phyloP scores from a whole-genome alignment of 1,140 invertebrate genomes.

The Calycopis cecrops region DNA sequence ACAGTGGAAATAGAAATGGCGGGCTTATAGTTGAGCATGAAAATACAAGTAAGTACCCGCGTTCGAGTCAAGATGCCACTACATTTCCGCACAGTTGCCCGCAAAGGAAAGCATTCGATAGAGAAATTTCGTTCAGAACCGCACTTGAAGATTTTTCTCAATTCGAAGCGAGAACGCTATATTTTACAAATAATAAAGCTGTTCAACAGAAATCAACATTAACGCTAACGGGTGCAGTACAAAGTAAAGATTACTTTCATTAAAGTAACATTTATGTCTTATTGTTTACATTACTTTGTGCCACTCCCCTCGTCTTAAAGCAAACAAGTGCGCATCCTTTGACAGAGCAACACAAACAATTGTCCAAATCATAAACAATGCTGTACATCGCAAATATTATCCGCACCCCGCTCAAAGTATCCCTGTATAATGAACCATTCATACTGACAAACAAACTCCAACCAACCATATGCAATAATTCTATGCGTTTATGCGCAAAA shows the following conservation, averaged over 20 bases:
- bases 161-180: conserved; percentile 27
- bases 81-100: conserved; percentile 52
- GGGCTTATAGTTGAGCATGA: conserved; percentile 56
- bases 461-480: conserved; percentile 75
- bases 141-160: conserved; percentile 40
- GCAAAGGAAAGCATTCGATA: conserved; percentile 58
- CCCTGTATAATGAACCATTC: conserved; percentile 73
- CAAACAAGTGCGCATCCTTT: conserved; percentile 73
- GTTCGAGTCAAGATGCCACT: conserved; percentile 61
- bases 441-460: conserved; percentile 71
- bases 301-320: conserved; percentile 42
- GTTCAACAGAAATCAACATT: conserved; percentile 2
- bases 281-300: conserved; percentile 43
- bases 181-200: conserved; percentile 23
- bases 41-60: conserved; percentile 51
- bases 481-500: conserved; percentile 37
- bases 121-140: conserved; percentile 52
- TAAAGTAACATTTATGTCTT: conserved; percentile 19
- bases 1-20: conserved; percentile 57
- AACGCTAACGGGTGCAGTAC: conserved; percentile 13
- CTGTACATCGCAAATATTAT: conserved; percentile 71
- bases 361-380: conserved; percentile 73
- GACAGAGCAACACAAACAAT: conserved; percentile 70
- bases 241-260: background rate
- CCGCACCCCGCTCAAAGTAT: conserved; percentile 57